phyloP scores from a whole-genome alignment of 2,113 vertebrate species.

The Platysternon megacephalum region DNA sequence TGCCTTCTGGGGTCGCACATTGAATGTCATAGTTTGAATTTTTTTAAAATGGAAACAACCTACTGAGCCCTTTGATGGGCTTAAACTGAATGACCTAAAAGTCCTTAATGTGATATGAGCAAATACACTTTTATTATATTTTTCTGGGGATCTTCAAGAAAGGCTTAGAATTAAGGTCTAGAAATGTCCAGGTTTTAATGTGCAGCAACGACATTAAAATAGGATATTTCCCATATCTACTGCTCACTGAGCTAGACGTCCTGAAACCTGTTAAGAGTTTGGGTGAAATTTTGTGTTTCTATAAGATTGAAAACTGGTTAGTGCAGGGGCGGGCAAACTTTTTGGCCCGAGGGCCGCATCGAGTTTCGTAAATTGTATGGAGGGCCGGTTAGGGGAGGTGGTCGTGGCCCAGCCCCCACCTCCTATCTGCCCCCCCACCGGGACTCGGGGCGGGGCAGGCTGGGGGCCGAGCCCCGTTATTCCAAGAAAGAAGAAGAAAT shows the following conservation, averaged over 20 bases:
- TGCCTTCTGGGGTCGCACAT: not conserved
- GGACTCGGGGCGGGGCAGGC: too few relatives aligned
- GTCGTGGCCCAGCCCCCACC: too few relatives aligned
- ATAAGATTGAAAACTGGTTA: not conserved
- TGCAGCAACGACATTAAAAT: not conserved
- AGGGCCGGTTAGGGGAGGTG: too few relatives aligned
- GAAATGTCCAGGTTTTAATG: not conserved
- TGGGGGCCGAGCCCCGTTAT: too few relatives aligned
- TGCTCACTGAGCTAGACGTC: not conserved
- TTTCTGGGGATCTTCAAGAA: not conserved
- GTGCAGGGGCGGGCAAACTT: too few relatives aligned
- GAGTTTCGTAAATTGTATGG: too few relatives aligned
- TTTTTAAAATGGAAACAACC: not conserved
- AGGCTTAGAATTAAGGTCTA: not conserved
- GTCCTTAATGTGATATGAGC: not conserved
- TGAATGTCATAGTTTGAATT: not conserved
- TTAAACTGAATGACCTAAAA: not conserved
- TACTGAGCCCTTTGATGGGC: not conserved
- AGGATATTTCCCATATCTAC: not conserved
- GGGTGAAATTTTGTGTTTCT: not conserved
- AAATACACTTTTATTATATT: not conserved
- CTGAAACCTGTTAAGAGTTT: not conserved
- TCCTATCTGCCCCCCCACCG: too few relatives aligned
- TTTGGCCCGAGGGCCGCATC: too few relatives aligned
- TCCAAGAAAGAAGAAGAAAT: too few relatives aligned